These are phyloP conservation scores for Paracyclopina nana DNA, from an alignment of 1,140 invertebrate genomes.

Conservation along the genomic window DNA sequence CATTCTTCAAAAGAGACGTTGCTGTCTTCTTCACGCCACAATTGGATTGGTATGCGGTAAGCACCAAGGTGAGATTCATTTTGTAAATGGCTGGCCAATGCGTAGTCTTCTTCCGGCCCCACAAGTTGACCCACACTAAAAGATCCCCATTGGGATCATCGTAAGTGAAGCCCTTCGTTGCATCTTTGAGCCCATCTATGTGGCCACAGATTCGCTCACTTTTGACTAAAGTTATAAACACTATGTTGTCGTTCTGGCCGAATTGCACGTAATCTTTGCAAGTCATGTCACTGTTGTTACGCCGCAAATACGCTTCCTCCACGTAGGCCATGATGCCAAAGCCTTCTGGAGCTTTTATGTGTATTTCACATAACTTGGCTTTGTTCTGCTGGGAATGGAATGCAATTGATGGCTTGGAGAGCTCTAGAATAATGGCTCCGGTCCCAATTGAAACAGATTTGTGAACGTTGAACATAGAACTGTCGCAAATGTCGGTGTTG, in stretches of 20 bases:
- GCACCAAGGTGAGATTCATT: neutral
- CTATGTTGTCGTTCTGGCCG: neutral
- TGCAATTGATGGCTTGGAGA: neutral
- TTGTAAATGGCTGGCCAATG: neutral
- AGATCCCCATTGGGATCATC: neutral
- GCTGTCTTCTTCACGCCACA: no score
- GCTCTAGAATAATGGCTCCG: neutral
- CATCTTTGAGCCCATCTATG: neutral
- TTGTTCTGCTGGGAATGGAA: neutral
- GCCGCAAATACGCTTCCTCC: neutral
- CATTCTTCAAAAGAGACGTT: no score
- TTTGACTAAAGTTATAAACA: neutral
- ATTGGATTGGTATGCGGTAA: neutral
- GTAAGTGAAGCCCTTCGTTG: neutral
- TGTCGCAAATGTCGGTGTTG: neutral
- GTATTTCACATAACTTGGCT: neutral
- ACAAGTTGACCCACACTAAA: neutral
- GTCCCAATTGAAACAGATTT: neutral
- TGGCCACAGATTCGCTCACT: neutral
- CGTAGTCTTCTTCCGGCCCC: neutral
- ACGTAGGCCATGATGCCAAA: neutral
- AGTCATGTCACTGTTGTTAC: neutral
- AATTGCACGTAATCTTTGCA: neutral
- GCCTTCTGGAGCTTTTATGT: neutral
- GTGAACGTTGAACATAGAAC: neutral